phyloP scores from a whole-genome alignment of 2,888 invertebrate species.

The Baronia brevicornis region DNA sequence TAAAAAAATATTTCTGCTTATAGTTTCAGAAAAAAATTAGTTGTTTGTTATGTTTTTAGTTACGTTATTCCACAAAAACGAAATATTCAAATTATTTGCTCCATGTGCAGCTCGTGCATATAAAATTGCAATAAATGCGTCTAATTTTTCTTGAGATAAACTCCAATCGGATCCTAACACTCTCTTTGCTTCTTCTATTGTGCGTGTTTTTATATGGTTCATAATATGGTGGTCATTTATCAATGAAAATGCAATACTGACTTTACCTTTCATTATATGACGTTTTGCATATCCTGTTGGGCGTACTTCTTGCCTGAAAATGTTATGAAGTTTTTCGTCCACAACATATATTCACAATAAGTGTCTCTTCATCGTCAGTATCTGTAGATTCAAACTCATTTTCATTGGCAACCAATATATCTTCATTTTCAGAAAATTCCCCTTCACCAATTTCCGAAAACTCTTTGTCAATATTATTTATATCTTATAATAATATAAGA shows the following conservation, averaged over 20 bases:
- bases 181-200: slow-evolving; percentile 9
- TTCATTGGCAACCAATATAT: slow-evolving; percentile 9
- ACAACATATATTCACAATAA: slow-evolving; percentile 10
- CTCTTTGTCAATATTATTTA: slow-evolving; percentile 1
- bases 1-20: too few species aligned
- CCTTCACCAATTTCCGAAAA: slow-evolving; percentile 11
- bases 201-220: slow-evolving; percentile 10
- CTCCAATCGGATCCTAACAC: slow-evolving; percentile 11
- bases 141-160: slow-evolving; percentile 10
- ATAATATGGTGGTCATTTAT: slow-evolving; percentile 9
- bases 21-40: too few species aligned
- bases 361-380: slow-evolving; percentile 10
- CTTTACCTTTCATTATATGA: slow-evolving; percentile 12
- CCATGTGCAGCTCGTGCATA: slow-evolving; percentile 10
- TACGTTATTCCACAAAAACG: slow-evolving; percentile 7
- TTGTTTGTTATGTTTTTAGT: too few species aligned
- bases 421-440: slow-evolving; percentile 10
- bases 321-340: slow-evolving; percentile 13
- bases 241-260: slow-evolving; percentile 10
- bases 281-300: slow-evolving; percentile 13
- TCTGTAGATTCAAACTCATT: slow-evolving; percentile 10
- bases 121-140: slow-evolving; percentile 12
- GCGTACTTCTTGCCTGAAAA: slow-evolving; percentile 11
- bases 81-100: slow-evolving; percentile 9
- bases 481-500: neutral